Evolutionary conservation across 2,797 vertebrate genomes (phyloP), one percentile per base, ranked within the genome.

Genomic region (Florisuga fusca): DNA sequence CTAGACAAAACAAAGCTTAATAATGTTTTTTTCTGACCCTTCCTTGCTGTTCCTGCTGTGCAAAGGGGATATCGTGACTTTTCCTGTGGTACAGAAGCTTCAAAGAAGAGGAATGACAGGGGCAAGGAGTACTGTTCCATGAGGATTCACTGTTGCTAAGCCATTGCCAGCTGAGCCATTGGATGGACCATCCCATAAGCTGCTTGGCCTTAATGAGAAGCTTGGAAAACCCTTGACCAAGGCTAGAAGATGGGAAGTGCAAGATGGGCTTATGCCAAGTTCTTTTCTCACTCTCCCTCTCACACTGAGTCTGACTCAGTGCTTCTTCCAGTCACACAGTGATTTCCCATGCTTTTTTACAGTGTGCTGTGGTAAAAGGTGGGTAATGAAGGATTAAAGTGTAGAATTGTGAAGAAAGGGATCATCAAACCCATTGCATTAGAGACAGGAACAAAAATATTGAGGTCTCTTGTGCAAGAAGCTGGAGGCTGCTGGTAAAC

Each of bases 401-500:
- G 0, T 8, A 71, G 67, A 82, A 22, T 73, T 90, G 71, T 80
- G 33, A 84, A 82, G 34, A 82, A 33, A 34, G 11, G 20, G 20
- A 41, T 88, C 25, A 36, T 81, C n/a, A 66, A 46, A 81, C 82
- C 33, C 46, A 19, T 64, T 94, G 63, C 41, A 19, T 53, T 50
- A 82, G 31, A 9, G 41, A 59, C 58, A 74, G 55, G 45, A 89
- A 79, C 11, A 71, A 90, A 95, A 71, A 26, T 63, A 33, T 41
- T 53, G 36, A 71, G 41, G 45, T 50, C 29, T 81, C 74, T 95
- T 95, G 86, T 20, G 12, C 81, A 95, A 94, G 74, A 82, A 87
- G 59, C 67, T 9, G 8, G 45, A 91, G 57, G 61, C 86, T 89
- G 86, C 67, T 89, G 78, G 92, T 89, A 93, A 95, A 74, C 81